These are phyloP conservation scores for Drosophila navojoa DNA, from an alignment of 1,140 invertebrate genomes.

Conservation along the genomic window DNA sequence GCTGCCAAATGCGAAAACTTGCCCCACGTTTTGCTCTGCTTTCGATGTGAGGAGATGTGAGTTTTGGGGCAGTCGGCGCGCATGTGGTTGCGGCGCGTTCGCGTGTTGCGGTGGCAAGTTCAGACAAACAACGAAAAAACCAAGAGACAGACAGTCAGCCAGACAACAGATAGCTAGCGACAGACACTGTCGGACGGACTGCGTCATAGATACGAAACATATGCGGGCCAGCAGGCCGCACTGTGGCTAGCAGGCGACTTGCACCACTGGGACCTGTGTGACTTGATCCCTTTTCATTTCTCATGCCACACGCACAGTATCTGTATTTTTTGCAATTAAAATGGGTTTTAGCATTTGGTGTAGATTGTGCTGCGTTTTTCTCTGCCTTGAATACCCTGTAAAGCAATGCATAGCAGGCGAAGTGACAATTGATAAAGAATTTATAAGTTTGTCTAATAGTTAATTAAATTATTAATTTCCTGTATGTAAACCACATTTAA, in stretches of 20 bases:
- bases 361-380: not conserved
- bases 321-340: slow-evolving; percentile 66
- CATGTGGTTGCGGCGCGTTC: slow-evolving; percentile 42
- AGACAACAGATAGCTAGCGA: slow-evolving; percentile 6
- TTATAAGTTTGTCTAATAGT: too few relatives aligned
- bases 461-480: too few relatives aligned
- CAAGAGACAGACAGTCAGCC: slow-evolving; percentile 2
- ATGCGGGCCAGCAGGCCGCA: slow-evolving; percentile 58
- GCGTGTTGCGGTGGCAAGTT: slow-evolving; percentile 79
- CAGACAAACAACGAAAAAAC: slow-evolving; percentile 49
- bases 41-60: slow-evolving; percentile 11
- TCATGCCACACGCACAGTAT: slow-evolving; percentile 69
- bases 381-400: slow-evolving; percentile 4
- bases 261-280: slow-evolving; percentile 36
- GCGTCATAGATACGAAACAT: slow-evolving; percentile 47
- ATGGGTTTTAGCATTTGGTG: slow-evolving; percentile 45
- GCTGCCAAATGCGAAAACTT: slow-evolving; percentile 69
- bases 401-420: not conserved
- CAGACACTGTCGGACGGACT: slow-evolving; percentile 7
- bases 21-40: slow-evolving; percentile 50
- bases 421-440: too few relatives aligned
- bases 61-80: slow-evolving; percentile 28
- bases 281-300: slow-evolving; percentile 74
- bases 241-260: not conserved
- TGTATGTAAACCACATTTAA: too few relatives aligned